A percentile compares a stretch with the other conserved stretches of the same genome.
Conservation (phyloP, 2,888 invertebrate genomes). For the Cloeon dipterum region DNA sequence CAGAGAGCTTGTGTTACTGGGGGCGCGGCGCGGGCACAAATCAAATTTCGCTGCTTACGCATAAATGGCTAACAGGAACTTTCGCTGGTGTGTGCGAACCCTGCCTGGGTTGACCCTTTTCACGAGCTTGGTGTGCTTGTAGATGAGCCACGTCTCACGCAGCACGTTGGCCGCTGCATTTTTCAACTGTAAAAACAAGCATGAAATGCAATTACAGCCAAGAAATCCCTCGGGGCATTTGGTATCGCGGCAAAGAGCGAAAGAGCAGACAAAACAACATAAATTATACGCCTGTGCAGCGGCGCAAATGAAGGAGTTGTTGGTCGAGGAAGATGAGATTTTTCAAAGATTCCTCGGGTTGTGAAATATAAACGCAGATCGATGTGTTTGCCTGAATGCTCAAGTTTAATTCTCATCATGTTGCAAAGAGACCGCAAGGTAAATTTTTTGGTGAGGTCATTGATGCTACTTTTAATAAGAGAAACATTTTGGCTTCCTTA, state of each 20-base stretch:
- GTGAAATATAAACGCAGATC: too few species aligned
- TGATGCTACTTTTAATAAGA: too few species aligned
- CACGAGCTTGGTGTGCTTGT: conserved; percentile 96
- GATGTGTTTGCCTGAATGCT: too few species aligned
- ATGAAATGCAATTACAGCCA: too few species aligned
- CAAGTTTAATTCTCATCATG: too few species aligned
- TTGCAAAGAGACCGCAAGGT: too few species aligned
- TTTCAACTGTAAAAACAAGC: conserved; percentile 60
- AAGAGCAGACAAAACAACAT: background rate
- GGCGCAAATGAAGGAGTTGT: too few species aligned
- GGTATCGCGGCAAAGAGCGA: too few species aligned
- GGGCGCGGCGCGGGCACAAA: conserved; percentile 1
- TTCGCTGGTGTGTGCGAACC: conserved; percentile 94
- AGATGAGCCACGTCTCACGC: conserved; percentile 99
- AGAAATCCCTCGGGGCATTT: too few species aligned
- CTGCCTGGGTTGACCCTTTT: conserved; percentile 90
- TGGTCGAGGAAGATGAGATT: background rate
- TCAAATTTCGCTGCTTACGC: conserved; percentile 46
- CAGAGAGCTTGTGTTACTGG: too few species aligned
- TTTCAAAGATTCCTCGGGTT: background rate
- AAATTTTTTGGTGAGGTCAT: too few species aligned
- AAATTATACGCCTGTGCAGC: background rate
- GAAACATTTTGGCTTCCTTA: too few species aligned
- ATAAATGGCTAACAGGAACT: conserved; percentile 97
- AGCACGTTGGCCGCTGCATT: conserved; percentile 99